Conservation (phyloP, 2,113 vertebrate genomes). For the Herpetotheres cachinnans region DNA sequence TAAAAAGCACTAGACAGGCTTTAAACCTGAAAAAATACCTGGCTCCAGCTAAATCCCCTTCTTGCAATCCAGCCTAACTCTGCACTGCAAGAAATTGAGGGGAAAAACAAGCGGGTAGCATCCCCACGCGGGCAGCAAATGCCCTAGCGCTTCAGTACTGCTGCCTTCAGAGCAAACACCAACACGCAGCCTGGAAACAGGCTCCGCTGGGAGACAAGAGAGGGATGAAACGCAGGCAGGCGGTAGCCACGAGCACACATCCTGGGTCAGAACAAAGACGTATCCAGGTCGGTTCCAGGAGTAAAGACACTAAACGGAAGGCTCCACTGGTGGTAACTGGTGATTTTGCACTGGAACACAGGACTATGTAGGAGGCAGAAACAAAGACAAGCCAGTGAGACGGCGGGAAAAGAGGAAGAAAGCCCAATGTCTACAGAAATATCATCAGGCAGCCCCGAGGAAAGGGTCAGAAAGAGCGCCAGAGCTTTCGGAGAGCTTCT, state of each 20-base stretch:
- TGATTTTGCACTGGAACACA: not conserved
- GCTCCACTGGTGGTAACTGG: not conserved
- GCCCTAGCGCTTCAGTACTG: not conserved
- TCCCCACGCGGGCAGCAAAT: not conserved
- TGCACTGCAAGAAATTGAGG: not conserved
- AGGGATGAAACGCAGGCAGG: not conserved
- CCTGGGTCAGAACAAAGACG: not conserved
- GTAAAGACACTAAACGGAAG: not conserved
- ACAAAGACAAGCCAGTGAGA: not conserved
- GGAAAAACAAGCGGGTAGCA: not conserved
- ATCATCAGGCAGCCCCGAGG: not conserved
- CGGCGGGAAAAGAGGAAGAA: not conserved
- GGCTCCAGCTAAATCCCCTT: not conserved
- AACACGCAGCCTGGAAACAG: not conserved
- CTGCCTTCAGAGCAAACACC: not conserved
- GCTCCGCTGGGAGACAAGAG: not conserved
- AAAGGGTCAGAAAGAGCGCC: not conserved
- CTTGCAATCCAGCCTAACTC: not conserved
- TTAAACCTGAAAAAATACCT: not conserved
- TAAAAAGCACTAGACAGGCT: slow-evolving; percentile 5
- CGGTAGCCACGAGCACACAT: not conserved
- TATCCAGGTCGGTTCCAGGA: not conserved
- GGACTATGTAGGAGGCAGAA: not conserved
- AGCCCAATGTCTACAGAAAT: not conserved
- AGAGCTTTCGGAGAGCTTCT: not conserved